phyloP scores from a whole-genome alignment of 2,113 vertebrate species.

The Serilophus lunatus region DNA sequence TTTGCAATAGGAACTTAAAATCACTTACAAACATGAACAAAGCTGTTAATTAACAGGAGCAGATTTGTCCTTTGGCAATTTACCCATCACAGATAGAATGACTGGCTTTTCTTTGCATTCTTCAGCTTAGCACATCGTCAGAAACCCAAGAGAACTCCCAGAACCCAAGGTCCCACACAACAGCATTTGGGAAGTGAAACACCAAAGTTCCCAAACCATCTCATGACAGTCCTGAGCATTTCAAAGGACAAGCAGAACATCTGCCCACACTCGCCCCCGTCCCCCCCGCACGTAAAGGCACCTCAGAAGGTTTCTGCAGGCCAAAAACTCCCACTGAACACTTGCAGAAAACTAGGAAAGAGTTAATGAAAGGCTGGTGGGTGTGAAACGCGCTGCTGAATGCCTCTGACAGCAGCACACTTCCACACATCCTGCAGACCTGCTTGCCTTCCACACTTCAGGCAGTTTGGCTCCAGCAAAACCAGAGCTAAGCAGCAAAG shows the following conservation, averaged over 20 bases:
- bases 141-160: background rate
- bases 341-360: background rate
- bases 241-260: background rate
- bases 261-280: background rate
- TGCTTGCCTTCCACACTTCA: background rate
- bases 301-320: background rate
- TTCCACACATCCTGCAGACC: background rate
- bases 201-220: background rate
- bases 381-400: background rate
- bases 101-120: background rate
- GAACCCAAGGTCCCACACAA: background rate
- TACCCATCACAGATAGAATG: background rate
- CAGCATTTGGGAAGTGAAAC: slow-evolving; percentile 33
- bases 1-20: slow-evolving; percentile 15
- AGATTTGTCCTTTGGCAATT: background rate
- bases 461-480: background rate
- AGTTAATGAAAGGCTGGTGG: background rate
- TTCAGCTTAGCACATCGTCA: background rate
- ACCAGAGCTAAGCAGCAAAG: background rate
- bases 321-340: background rate
- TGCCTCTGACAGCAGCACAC: background rate
- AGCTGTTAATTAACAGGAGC: background rate
- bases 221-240: background rate
- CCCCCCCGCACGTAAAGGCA: background rate
- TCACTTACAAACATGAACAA: background rate